Base-by-base conservation (phyloP, 2,888 invertebrate species). In the Pyralis farinalis region DNA sequence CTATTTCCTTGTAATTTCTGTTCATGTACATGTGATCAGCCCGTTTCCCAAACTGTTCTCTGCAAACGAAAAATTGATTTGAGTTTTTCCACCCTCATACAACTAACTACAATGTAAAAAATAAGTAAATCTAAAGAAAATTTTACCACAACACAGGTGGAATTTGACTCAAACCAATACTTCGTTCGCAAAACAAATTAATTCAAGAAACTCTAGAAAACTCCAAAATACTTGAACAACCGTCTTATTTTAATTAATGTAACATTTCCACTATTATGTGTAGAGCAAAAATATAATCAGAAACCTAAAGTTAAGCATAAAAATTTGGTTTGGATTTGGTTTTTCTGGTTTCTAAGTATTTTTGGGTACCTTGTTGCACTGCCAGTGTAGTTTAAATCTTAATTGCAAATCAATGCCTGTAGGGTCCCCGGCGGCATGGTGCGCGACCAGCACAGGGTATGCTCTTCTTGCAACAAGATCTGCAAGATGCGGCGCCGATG, bases 151-250 rank as follows among this genome's bases (percentile, higher is more conserved):
- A 51, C 37, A 48, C 44, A 58, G 71, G 80, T 82, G 83, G 81
- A 84, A 71, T 62, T 70, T 71, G 79, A 83, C 82, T 79, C 83
- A 83, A 80, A 79, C 69, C 77, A 75, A 78, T 67, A 63, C 69
- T 63, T 37, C 37, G 30, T 20, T 37, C 30, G 22, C 21, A 25
- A 35, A 35, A n/a, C 11, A 8, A 37, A 16, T 11, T n/a, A n/a
- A n/a, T n/a, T n/a, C n/a, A 11, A 8, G 20, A 30, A 1, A 20
- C 1, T 31, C 12, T 10, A 30, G 29, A 37, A 29, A 5, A 37
- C 10, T 29, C 20, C 3, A 29, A 21, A 16, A 5, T 7, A 7
- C 3, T 29, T 10, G 10, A 7, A 5, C 1, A 1, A 30, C 21
- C 29, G 8, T 20, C 30, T 37, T 30, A 30, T 22, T 30, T 8